Percentiles rank a stretch among this genome's conserved stretches.
Evolutionary conservation across 2,888 invertebrate genomes (phyloP).

Genomic region (Hipparchia sbordonii): DNA sequence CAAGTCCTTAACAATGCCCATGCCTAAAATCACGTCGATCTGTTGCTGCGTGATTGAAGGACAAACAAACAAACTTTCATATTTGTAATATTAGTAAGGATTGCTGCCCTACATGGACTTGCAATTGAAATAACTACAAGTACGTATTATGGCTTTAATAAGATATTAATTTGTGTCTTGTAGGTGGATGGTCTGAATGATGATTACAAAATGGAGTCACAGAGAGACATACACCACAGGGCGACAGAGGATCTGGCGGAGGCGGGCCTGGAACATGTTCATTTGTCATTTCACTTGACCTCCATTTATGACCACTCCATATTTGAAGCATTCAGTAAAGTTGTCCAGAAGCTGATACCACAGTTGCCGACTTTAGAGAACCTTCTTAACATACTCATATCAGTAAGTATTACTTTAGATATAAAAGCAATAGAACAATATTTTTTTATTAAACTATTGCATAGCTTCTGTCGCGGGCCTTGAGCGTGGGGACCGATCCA

Average conservation of each 20-base stretch:
- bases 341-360: conserved; percentile 99
- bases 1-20: too few species aligned
- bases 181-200: conserved; percentile 98
- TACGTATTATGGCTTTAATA: neutral
- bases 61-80: too few species aligned
- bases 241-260: conserved; percentile 97
- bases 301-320: conserved; percentile 99
- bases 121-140: too few species aligned
- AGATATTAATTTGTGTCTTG: conserved; percentile 35
- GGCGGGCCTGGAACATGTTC: conserved; percentile 93
- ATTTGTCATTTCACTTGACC: conserved; percentile 97
- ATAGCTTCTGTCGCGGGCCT: too few species aligned
- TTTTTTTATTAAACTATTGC: too few species aligned
- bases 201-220: conserved; percentile 99
- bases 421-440: too few species aligned
- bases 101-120: too few species aligned
- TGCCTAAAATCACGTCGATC: too few species aligned
- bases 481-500: too few species aligned
- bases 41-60: too few species aligned
- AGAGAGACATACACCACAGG: conserved; percentile 98
- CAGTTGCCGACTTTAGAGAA: conserved; percentile 98
- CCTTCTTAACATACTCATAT: conserved; percentile 97
- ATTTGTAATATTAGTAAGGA: too few species aligned
- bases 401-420: conserved; percentile 84
- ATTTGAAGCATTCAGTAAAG: conserved; percentile 99